Evolutionary conservation across 2,888 invertebrate species (phyloP).

Genomic region (Synanthedon myopaeformis): DNA sequence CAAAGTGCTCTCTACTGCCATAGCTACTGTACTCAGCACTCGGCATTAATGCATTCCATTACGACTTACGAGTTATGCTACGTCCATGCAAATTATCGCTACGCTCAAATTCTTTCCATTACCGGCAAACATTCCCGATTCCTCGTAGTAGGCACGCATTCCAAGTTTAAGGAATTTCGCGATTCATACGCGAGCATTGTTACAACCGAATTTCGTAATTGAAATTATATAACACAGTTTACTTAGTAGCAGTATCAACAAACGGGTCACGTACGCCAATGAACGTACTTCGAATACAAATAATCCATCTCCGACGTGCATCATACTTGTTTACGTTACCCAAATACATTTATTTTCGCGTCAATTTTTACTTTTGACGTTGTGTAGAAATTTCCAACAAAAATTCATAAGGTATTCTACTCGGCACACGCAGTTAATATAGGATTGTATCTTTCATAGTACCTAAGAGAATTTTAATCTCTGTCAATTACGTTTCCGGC

Average conservation of each 20-base stretch:
- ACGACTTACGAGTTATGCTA: constrained; percentile 34
- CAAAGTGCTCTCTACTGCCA: constrained; percentile 28
- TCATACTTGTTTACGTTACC: constrained; percentile 30
- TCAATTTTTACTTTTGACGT: neutral
- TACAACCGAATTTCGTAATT: constrained; percentile 41
- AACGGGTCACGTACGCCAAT: constrained; percentile 41
- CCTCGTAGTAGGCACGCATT: neutral
- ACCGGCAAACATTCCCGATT: constrained; percentile 16
- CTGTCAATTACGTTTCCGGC: neutral
- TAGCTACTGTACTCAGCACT: constrained; percentile 23
- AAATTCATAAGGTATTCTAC: neutral
- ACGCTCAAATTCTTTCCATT: constrained; percentile 23
- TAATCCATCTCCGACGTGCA: constrained; percentile 34
- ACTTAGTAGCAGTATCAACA: constrained; percentile 46
- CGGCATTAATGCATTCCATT: constrained; percentile 48
- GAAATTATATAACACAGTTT: constrained; percentile 42
- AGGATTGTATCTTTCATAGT: neutral
- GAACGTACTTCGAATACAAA: constrained; percentile 54
- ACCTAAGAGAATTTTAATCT: neutral
- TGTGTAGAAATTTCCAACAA: neutral
- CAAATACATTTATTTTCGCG: constrained; percentile 26
- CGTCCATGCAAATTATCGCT: constrained; percentile 37
- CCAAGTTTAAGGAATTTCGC: constrained; percentile 1
- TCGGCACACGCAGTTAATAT: neutral
- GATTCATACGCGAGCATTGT: neutral